phyloP scores from a whole-genome alignment of 2,113 vertebrate genomes.

The Diadophis punctatus region DNA sequence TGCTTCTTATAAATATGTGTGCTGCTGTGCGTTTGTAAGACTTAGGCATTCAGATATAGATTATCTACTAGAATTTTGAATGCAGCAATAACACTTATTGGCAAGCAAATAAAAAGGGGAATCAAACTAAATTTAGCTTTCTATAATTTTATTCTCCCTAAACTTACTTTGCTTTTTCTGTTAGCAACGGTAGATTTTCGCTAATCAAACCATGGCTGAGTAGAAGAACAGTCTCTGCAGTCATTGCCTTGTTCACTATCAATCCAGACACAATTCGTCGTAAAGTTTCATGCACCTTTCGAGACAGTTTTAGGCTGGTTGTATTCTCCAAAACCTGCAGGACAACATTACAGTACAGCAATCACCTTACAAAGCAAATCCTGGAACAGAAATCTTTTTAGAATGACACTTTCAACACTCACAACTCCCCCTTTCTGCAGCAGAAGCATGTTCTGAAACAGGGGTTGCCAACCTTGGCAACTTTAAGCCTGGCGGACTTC shows the following conservation, averaged over 20 bases:
- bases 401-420: not conserved
- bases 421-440: not conserved
- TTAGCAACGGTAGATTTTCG: slow-evolving; percentile 90
- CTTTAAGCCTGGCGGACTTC: too few relatives aligned
- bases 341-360: not conserved
- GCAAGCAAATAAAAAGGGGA: not conserved
- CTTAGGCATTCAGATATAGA: not conserved
- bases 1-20: not conserved
- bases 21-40: not conserved
- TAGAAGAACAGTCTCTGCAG: slow-evolving; percentile 78
- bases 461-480: too few relatives aligned
- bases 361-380: not conserved
- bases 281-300: slow-evolving; percentile 83
- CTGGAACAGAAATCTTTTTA: not conserved
- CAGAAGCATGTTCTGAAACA: not conserved
- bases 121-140: not conserved
- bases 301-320: slow-evolving; percentile 83
- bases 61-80: not conserved
- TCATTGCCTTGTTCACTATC: slow-evolving; percentile 82
- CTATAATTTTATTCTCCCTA: not conserved
- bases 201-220: slow-evolving; percentile 90
- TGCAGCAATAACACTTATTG: not conserved
- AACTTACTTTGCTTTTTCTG: slow-evolving; percentile 86
- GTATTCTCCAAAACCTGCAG: slow-evolving; percentile 85
- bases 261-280: slow-evolving; percentile 83